Evolutionary conservation across 2,113 vertebrate species (phyloP).

Genomic region (Theristicus caerulescens): DNA sequence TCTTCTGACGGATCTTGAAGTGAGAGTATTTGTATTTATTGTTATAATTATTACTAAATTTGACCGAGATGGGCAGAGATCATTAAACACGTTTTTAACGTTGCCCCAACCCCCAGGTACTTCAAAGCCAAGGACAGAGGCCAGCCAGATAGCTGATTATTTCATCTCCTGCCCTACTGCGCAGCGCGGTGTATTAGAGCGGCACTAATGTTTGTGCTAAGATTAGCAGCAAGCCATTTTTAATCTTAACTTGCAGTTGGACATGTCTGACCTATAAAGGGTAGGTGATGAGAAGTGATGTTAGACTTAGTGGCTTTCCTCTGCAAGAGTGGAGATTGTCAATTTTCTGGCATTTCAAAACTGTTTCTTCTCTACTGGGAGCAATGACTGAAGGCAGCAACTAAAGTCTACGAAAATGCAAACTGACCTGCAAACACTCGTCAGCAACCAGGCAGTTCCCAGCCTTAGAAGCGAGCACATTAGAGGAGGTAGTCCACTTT

Average conservation of each 20-base stretch:
- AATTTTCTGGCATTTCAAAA: slow-evolving; percentile 46
- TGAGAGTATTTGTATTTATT: neutral
- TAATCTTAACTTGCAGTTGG: slow-evolving; percentile 44
- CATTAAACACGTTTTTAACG: neutral
- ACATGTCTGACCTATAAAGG: slow-evolving; percentile 41
- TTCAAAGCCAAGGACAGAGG: slow-evolving; percentile 33
- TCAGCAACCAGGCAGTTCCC: neutral
- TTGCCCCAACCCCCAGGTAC: neutral
- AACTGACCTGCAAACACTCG: neutral
- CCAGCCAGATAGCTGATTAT: neutral
- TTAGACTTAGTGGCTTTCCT: slow-evolving; percentile 49
- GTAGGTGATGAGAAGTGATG: slow-evolving; percentile 42
- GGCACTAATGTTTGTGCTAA: slow-evolving; percentile 48
- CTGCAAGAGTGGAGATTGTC: slow-evolving; percentile 12
- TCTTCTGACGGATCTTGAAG: neutral
- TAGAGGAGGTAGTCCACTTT: neutral
- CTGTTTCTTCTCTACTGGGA: slow-evolving; percentile 38
- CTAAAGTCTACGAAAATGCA: neutral
- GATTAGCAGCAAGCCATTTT: slow-evolving; percentile 60
- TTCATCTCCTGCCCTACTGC: neutral
- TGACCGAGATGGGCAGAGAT: neutral
- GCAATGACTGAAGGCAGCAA: neutral
- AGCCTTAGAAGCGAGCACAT: neutral
- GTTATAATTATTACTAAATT: neutral
- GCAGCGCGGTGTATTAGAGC: neutral